Evolutionary conservation across 2,113 vertebrate species (phyloP).

Genomic region (Cochlearius cochlearius): DNA sequence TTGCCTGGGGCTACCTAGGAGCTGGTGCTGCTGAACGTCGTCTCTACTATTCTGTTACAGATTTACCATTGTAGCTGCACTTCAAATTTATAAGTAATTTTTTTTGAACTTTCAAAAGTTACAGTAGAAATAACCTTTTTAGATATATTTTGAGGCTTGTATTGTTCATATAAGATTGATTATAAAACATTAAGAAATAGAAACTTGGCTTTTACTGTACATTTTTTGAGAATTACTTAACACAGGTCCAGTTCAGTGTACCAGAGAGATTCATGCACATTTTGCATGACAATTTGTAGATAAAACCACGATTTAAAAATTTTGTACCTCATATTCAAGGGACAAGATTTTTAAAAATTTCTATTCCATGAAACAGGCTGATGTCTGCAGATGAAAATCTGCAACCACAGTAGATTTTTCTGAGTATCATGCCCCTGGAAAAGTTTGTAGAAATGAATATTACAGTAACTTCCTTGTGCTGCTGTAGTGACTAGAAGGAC

Average conservation of each 20-base stretch:
- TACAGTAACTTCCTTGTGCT: neutral
- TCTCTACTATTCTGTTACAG: neutral
- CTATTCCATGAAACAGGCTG: neutral
- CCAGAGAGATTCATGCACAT: neutral
- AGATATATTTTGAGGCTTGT: neutral
- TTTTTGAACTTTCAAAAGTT: neutral
- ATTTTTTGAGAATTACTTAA: neutral
- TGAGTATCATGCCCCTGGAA: neutral
- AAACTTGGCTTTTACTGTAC: neutral
- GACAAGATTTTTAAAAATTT: neutral
- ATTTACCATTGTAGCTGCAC: neutral
- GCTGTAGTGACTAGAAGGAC: neutral
- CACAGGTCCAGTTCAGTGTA: neutral
- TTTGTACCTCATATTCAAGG: neutral
- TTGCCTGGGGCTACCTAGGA: neutral
- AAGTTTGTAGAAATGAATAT: neutral
- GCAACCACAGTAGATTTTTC: neutral
- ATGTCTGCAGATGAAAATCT: neutral
- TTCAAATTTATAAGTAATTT: neutral
- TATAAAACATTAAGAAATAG: neutral
- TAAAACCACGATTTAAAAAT: neutral
- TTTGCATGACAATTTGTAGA: neutral
- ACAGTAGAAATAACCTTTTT: neutral
- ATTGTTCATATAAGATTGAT: neutral
- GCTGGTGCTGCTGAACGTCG: neutral